Conservation (phyloP, 2,113 vertebrate genomes). For the Spea bombifrons region DNA sequence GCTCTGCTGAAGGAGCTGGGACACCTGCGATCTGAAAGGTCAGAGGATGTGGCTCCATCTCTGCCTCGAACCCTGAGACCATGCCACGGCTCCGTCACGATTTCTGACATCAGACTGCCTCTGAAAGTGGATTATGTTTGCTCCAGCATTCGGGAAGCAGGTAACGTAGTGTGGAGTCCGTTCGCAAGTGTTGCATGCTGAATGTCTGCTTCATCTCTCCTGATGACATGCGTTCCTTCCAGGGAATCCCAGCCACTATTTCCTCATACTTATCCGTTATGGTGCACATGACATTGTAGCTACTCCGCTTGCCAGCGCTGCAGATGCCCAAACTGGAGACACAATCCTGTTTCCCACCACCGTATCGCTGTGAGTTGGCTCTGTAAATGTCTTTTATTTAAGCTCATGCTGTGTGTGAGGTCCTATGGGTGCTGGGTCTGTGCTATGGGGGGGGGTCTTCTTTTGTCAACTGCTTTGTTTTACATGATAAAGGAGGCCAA, state of each 20-base stretch:
- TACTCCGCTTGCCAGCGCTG: slow-evolving; percentile 69
- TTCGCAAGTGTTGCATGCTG: background rate
- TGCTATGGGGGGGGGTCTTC: background rate
- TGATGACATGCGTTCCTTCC: background rate
- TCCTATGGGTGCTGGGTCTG: no score
- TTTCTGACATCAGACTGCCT: slow-evolving; percentile 69
- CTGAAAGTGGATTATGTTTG: slow-evolving; percentile 75
- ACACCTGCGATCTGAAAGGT: slow-evolving; percentile 53
- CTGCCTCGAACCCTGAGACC: background rate
- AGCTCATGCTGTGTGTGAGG: no score
- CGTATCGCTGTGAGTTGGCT: slow-evolving; percentile 65
- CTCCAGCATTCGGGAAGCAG: slow-evolving; percentile 59
- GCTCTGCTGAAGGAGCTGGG: slow-evolving; percentile 64
- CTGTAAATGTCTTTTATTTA: background rate
- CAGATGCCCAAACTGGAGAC: slow-evolving; percentile 70
- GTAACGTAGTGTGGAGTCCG: slow-evolving; percentile 43
- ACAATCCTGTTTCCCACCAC: slow-evolving; percentile 71
- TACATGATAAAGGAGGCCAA: no score
- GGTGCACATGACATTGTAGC: slow-evolving; percentile 68
- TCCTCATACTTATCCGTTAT: slow-evolving; percentile 72
- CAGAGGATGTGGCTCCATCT: slow-evolving; percentile 50
- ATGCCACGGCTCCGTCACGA: slow-evolving; percentile 66
- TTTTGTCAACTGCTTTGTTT: background rate
- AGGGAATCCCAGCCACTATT: slow-evolving; percentile 72
- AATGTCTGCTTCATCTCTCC: background rate